These are phyloP conservation scores for Seira sanloemensis DNA, from an alignment of 2,888 invertebrate genomes.

Conservation along the genomic window DNA sequence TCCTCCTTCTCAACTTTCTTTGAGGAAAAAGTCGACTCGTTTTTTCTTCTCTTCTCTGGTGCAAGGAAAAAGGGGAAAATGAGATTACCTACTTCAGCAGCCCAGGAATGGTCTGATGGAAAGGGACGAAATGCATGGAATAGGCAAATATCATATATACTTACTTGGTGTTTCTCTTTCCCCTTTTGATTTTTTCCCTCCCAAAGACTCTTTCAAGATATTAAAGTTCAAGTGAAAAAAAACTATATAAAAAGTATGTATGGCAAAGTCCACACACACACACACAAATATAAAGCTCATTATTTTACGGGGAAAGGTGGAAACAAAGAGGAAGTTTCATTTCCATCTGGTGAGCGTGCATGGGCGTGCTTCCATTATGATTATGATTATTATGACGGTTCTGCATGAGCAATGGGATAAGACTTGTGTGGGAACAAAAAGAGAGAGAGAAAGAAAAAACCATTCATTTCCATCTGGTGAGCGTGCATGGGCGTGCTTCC, in stretches of 20 bases:
- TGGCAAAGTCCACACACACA: no score
- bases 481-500: conserved; percentile 19
- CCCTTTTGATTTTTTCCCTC: no score
- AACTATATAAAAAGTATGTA: neutral
- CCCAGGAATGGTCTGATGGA: no score
- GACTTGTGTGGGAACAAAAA: no score
- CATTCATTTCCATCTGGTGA: conserved; percentile 40
- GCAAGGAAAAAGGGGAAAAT: no score
- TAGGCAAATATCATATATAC: neutral
- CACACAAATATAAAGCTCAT: neutral
- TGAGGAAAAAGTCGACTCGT: no score
- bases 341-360: conserved; percentile 27
- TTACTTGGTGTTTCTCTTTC: neutral
- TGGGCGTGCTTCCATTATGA: conserved; percentile 29
- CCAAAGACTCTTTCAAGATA: no score
- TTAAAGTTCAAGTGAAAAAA: neutral
- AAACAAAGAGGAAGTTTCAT: conserved; percentile 48
- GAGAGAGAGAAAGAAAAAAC: conserved; percentile 23
- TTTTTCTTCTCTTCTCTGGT: no score
- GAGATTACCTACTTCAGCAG: neutral
- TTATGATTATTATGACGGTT: conserved; percentile 32
- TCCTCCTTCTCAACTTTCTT: no score
- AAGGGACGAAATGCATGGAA: neutral
- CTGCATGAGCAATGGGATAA: conserved; percentile 23
- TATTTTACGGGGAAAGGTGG: neutral